Conservation (phyloP, 1,140 invertebrate genomes). For the Araneus ventricosus region DNA sequence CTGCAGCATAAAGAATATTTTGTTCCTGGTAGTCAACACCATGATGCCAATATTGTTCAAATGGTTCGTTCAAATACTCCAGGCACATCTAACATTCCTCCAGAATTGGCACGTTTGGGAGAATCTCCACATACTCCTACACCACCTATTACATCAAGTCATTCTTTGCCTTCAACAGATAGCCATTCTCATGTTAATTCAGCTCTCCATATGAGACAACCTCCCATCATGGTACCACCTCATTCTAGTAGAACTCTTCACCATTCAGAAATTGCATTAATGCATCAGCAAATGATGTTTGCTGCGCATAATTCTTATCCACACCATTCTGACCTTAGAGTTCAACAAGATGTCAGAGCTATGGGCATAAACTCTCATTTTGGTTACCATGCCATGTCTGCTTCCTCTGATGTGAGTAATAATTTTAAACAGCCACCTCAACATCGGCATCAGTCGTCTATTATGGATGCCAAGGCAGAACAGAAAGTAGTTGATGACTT, state of each 20-base stretch:
- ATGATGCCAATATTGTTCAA: conserved; percentile 70
- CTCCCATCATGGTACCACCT: neutral
- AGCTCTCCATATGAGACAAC: conserved; percentile 17
- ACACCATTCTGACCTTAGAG: conserved; percentile 37
- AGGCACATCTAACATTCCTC: conserved; percentile 68
- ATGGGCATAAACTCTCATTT: conserved; percentile 62
- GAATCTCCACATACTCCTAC: conserved; percentile 76
- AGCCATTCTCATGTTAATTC: conserved; percentile 62
- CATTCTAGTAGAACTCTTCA: neutral
- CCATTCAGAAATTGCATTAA: conserved; percentile 46
- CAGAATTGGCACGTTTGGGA: conserved; percentile 71
- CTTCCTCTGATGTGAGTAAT: conserved; percentile 31
- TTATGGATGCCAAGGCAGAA: conserved; percentile 14
- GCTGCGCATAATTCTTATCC: conserved; percentile 23
- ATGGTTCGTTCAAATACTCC: conserved; percentile 76
- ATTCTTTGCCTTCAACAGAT: conserved; percentile 72
- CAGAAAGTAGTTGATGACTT: conserved; percentile 55
- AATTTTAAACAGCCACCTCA: conserved; percentile 70
- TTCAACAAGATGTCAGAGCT: neutral
- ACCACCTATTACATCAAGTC: conserved; percentile 44
- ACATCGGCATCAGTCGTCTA: neutral
- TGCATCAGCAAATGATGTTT: conserved; percentile 77
- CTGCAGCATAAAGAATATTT: conserved; percentile 77
- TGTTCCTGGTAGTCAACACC: conserved; percentile 65
- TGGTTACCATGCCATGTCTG: conserved; percentile 37